Evolutionary conservation across 2,797 vertebrate genomes (phyloP).

Genomic region (Potorous gilbertii): DNA sequence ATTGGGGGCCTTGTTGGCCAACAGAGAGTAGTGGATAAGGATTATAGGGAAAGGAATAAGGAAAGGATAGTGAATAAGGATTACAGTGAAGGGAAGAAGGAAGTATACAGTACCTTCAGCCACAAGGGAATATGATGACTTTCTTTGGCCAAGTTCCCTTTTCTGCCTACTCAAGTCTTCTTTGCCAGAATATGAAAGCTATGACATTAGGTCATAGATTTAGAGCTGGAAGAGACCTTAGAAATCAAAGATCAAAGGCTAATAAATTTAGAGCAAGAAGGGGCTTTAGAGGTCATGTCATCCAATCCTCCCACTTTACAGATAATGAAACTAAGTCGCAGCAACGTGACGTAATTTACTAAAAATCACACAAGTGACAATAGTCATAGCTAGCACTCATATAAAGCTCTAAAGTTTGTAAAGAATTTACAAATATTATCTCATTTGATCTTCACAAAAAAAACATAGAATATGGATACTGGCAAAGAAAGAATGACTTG

Average conservation of each 20-base stretch:
- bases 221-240: neutral
- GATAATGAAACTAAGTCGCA: neutral
- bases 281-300: neutral
- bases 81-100: neutral
- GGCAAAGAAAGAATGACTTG: neutral
- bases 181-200: neutral
- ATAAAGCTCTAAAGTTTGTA: neutral
- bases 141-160: neutral
- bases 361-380: neutral
- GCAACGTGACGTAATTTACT: neutral
- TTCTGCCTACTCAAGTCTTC: neutral
- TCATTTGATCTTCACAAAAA: neutral
- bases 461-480: neutral
- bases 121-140: neutral
- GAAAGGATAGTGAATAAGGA: neutral
- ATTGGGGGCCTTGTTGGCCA: neutral
- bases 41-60: neutral
- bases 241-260: neutral
- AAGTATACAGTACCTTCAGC: neutral
- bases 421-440: neutral
- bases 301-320: neutral
- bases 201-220: neutral
- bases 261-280: neutral
- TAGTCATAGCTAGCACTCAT: neutral
- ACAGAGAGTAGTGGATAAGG: neutral